Conservation (phyloP, 2,888 invertebrate species). For the Aproaerema taeniolella region DNA sequence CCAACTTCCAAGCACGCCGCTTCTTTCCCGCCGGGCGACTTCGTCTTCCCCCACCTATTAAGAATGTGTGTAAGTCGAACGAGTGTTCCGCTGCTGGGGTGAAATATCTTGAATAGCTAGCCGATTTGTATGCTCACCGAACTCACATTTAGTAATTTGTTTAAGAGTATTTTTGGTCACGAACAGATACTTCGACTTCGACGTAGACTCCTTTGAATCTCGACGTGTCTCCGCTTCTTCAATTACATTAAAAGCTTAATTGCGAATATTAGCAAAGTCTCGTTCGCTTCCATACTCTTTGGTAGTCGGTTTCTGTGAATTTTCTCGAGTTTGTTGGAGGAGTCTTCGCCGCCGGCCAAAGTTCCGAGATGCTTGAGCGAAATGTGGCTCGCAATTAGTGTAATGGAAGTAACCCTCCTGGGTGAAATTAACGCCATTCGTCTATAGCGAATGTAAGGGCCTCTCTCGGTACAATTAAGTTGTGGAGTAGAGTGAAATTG, state of each 20-base stretch:
- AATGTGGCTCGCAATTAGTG: slow-evolving; percentile 73
- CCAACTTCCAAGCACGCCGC: slow-evolving; percentile 37
- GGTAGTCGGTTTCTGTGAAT: slow-evolving; percentile 56
- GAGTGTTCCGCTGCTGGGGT: slow-evolving; percentile 45
- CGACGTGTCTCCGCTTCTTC: slow-evolving; percentile 66
- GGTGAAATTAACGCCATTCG: slow-evolving; percentile 64
- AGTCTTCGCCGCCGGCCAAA: slow-evolving; percentile 55
- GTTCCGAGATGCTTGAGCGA: slow-evolving; percentile 69
- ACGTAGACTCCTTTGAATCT: slow-evolving; percentile 45
- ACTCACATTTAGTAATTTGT: slow-evolving; percentile 64
- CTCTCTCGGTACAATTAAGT: slow-evolving; percentile 64
- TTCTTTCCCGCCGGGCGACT: slow-evolving; percentile 37
- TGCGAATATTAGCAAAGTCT: slow-evolving; percentile 70
- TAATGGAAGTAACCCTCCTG: slow-evolving; percentile 69
- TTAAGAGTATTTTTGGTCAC: slow-evolving; percentile 66
- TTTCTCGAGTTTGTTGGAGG: slow-evolving; percentile 62
- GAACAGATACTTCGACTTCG: slow-evolving; percentile 42
- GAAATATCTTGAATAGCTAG: slow-evolving; percentile 62
- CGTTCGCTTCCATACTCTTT: slow-evolving; percentile 64
- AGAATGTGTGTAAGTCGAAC: slow-evolving; percentile 63
- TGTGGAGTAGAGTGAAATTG: slow-evolving; percentile 63
- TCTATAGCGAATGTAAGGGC: slow-evolving; percentile 59
- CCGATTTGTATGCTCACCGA: slow-evolving; percentile 67
- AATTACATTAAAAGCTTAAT: slow-evolving; percentile 76
- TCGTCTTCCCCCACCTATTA: slow-evolving; percentile 33